Base-by-base conservation (phyloP, 2,888 invertebrate species). In the Eupithecia dodoneata region DNA sequence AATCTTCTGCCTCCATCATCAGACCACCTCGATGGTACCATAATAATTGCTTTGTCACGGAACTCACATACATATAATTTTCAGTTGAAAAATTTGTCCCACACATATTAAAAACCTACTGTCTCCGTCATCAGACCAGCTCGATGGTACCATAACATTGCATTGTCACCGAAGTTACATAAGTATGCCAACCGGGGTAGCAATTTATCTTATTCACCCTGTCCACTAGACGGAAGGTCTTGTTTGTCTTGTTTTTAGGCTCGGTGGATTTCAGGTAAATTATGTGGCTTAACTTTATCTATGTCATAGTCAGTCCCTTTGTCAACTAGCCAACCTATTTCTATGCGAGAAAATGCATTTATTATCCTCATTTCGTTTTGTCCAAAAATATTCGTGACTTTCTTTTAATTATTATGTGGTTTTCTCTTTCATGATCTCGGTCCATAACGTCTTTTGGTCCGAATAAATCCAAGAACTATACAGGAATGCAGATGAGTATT, bases 151-250 rank as follows among this genome's bases (percentile, higher is more conserved):
- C 30, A 30, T 30, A 30, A 30, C 30, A 30, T 30, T 30, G 30
- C 30, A 30, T 30, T 30, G 30, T 1, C 30, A 30, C 30, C 30
- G 30, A 30, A 30, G 30, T 30, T 30, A 30, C 30, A 30, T 30
- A 30, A 30, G 30, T 30, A 30, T 30, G 30, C 30, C 30, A 30
- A 30, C 66, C 45, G 66, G 49, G 65, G 63, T 63, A 66, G 73
- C 80, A 82, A 85, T 84, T 82, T 83, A 85, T 85, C 83, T 84
- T 83, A 82, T 82, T 84, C 83, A 81, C 81, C 76, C 80, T 76
- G 78, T 72, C 76, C 81, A 81, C 79, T 71, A 75, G 76, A 75
- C 71, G 75, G 41, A 55, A 63, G 65, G 66, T 67, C 55, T 74
- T 52, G 74, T 74, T 73, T 69, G 45, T 69, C 66, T 67, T 44